Conservation (phyloP, 2,888 invertebrate genomes). For the Ophioninae sp. region DNA sequence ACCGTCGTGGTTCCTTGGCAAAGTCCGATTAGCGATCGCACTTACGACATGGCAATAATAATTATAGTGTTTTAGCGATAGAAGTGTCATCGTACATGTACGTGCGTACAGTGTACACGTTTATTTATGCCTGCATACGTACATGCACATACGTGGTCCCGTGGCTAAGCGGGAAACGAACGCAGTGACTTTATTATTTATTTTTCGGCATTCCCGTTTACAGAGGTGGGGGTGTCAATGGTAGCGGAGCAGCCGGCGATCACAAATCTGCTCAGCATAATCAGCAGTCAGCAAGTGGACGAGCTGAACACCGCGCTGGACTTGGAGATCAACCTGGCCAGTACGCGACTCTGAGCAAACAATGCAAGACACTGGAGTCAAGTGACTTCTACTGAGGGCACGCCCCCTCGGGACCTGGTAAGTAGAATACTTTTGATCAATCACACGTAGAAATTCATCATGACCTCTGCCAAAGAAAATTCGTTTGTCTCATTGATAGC, state of each 20-base stretch:
- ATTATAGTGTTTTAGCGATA: constrained; percentile 3
- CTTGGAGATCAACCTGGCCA: constrained; percentile 84
- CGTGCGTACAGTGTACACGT: background rate
- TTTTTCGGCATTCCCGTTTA: constrained; percentile 73
- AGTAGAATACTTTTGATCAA: constrained; percentile 27
- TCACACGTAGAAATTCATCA: too few species aligned
- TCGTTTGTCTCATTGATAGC: background rate
- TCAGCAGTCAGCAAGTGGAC: constrained; percentile 82
- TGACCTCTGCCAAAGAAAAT: background rate
- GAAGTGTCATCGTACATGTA: background rate
- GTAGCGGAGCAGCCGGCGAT: constrained; percentile 78
- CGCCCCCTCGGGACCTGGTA: constrained; percentile 83
- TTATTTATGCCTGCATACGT: background rate
- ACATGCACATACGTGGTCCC: background rate
- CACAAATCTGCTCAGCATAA: constrained; percentile 81
- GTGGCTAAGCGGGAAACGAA: constrained; percentile 67
- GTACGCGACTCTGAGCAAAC: constrained; percentile 97
- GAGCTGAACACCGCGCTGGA: constrained; percentile 80
- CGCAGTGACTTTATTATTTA: constrained; percentile 76
- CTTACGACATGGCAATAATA: background rate
- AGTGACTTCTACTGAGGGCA: constrained; percentile 97
- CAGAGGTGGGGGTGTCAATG: constrained; percentile 81
- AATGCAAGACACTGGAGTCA: constrained; percentile 96
- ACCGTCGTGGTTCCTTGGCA: constrained; percentile 18
- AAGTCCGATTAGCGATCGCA: constrained; percentile 47